A percentile compares a stretch with the other conserved stretches of the same genome.
phyloP scores from a whole-genome alignment of 2,888 invertebrate species.

The Pilophorus perplexus region DNA sequence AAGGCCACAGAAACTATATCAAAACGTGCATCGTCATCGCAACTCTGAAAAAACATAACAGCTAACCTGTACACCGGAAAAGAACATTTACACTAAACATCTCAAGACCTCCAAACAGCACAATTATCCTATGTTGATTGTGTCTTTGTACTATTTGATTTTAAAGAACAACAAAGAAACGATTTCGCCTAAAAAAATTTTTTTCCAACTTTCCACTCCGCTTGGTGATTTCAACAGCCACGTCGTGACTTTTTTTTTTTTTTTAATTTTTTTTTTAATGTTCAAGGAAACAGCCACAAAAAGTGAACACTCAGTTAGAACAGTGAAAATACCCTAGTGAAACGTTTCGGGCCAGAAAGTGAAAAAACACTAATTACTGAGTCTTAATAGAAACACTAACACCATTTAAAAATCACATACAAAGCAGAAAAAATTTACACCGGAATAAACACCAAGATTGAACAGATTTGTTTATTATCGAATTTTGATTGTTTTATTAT shows the following conservation, averaged over 20 bases:
- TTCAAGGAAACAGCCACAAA: constrained; percentile 30
- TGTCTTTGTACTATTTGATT: constrained; percentile 38
- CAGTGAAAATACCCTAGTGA: constrained; percentile 33
- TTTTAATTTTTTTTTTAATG: not conserved
- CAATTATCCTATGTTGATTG: constrained; percentile 34
- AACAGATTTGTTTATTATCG: constrained; percentile 18
- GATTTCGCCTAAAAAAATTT: too few relatives aligned
- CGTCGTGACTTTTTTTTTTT: not conserved
- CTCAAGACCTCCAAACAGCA: constrained; percentile 7
- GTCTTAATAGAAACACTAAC: constrained; percentile 18
- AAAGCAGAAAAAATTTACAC: constrained; percentile 36
- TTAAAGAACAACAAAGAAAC: constrained; percentile 6
- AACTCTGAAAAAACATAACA: too few relatives aligned
- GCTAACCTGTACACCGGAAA: constrained; percentile 26
- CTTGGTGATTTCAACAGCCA: not conserved
- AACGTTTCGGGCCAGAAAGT: constrained; percentile 19
- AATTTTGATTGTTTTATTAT: constrained; percentile 40
- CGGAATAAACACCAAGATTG: constrained; percentile 5
- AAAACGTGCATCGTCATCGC: too few relatives aligned
- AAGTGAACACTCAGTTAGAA: constrained; percentile 39
- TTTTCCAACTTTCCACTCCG: too few relatives aligned
- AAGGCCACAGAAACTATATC: too few relatives aligned
- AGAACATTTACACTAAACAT: too few relatives aligned
- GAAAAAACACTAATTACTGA: constrained; percentile 22
- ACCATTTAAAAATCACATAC: constrained; percentile 30